Evolutionary conservation across 2,888 invertebrate genomes (phyloP), one percentile per base, ranked within the genome.

Genomic region (Xanthorhoe spadicearia): DNA sequence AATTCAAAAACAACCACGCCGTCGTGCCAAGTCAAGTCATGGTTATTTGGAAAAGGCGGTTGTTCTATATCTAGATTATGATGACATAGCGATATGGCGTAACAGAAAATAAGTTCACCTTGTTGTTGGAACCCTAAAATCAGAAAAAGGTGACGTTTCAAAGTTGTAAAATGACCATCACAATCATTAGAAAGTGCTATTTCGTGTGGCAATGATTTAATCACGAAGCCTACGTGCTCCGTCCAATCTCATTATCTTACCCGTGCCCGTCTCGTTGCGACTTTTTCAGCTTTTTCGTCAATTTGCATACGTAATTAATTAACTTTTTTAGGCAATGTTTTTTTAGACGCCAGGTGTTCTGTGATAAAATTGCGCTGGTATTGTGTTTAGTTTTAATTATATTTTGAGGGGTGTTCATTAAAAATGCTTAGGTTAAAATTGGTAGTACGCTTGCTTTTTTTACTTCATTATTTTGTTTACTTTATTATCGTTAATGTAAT

Each of bases 241-340:
- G 86, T 80, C 81, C 88, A 89, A 92, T 91, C 90, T 90, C 87
- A 90, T 90, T 91, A 91, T 86, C 86, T 85, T 84, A 81, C 79
- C 82, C 75, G 76, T 71, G 50, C 78, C 76, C 77, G 77, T 79
- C 79, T 76, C 81, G 80, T 79, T 80, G 83, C 84, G 87, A 88
- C 84, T 89, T 90, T 87, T 80, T 87, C 84, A 86, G 87, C 84
- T 88, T 90, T 87, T 80, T 87, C 86, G 86, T 83, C 87, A 90
- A 90, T 92, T 90, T 91, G 87, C 91, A 90, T 90, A 90, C 88
- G 87, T 90, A 91, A 91, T 91, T 90, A 91, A 91, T 91, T 90
- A 90, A 89, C 85, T 87, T 88, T 80, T 87, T 80, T 77, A 66
- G 74, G 71, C 76, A 80, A 82, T 80, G 78, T 84, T 83, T 83